These are phyloP conservation scores for Litocranius walleri DNA, from an alignment of 2,113 vertebrate species.

Conservation along the genomic window DNA sequence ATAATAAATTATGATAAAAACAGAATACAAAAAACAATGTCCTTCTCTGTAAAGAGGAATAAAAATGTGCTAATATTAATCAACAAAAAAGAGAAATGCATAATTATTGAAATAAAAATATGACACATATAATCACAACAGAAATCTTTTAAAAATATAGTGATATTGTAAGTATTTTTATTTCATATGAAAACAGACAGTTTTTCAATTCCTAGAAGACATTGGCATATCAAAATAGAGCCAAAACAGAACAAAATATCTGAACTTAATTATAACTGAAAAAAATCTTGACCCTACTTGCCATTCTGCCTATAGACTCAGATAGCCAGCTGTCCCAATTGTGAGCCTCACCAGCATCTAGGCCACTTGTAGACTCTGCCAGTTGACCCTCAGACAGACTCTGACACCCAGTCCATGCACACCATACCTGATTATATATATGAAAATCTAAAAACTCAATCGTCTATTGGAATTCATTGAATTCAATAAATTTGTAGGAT, in stretches of 20 bases:
- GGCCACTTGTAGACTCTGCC: neutral
- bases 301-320: neutral
- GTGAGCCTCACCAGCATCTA: neutral
- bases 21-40: too few relatives aligned
- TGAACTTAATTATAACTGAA: neutral
- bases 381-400: neutral
- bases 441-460: neutral
- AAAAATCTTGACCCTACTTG: neutral
- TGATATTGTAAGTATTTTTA: neutral
- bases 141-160: neutral
- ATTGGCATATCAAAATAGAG: neutral
- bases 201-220: neutral
- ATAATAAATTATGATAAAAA: too few relatives aligned
- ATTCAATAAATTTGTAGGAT: neutral
- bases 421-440: neutral
- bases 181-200: neutral
- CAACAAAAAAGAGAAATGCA: too few relatives aligned
- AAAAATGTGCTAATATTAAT: too few relatives aligned
- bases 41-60: too few relatives aligned
- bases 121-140: too few relatives aligned
- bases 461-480: neutral
- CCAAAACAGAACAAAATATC: neutral
- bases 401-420: neutral
- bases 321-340: neutral
- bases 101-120: too few relatives aligned